Evolutionary conservation across 2,797 vertebrate genomes (phyloP), one percentile per base, ranked within the genome.

Genomic region (Saguinus oedipus): DNA sequence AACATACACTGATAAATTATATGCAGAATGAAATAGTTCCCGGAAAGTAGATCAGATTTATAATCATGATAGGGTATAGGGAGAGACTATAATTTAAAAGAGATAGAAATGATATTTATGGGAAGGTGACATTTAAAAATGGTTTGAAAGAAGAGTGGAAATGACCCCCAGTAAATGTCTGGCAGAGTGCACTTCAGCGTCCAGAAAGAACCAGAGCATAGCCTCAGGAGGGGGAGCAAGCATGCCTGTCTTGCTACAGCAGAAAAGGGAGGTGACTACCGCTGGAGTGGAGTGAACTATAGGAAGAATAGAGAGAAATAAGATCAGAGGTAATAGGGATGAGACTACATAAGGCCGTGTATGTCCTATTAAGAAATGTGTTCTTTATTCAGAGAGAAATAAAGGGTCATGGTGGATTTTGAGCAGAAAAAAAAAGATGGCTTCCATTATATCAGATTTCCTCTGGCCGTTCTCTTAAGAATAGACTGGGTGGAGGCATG

Each of bases 171-270:
- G 30, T 7, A 10, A 15, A n/a, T 33, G 19, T 81, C 24, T 36
- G 26, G 59, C 1, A 8, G 24, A 76, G 24, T 82, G 17, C 11
- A 44, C 30, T n/a, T 36, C 1, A 2, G 3, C 26, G 10, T 48
- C 36, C 89, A 42, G 26, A 33, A 48, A 0, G 4, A 68, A 2
- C 12, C 8, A 39, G 7, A 14, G 27, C 20, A 44, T 42, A 88
- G 14, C 0, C 9, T 1, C 48, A 30, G 48, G 76, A 5, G 4
- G 12, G 2, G 39, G 4, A 64, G 5, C 4, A 5, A 64, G 2
- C 7, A 4, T 30, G 3, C 1, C 46, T 36, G 10, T 17, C 15
- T 2, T 44, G 19, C 33, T 42, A 2, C 24, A 39, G 19, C 3
- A 30, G 9, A 33, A 50, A 30, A 39, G 30, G 26, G 24, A 75